Conservation (phyloP, 2,888 invertebrate species). For the Stenodera caucasica region DNA sequence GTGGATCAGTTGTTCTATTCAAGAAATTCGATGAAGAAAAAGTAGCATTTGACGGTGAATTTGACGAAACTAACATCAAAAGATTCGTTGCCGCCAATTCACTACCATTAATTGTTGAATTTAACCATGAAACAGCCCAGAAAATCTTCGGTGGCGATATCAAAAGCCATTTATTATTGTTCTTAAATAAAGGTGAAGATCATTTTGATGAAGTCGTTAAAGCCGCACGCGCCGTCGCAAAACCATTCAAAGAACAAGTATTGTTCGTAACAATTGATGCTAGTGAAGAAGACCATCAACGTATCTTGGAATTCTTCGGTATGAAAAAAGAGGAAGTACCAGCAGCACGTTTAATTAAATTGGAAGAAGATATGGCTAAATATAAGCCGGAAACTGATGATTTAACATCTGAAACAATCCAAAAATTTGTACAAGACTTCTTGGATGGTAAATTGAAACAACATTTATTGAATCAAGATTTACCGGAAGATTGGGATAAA, state of each 20-base stretch:
- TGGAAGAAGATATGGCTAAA: constrained; percentile 97
- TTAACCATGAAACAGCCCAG: constrained; percentile 96
- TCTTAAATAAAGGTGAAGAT: constrained; percentile 88
- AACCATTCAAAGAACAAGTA: constrained; percentile 87
- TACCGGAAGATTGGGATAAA: constrained; percentile 84
- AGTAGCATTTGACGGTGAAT: constrained; percentile 71
- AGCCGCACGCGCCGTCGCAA: constrained; percentile 80
- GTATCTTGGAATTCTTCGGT: constrained; percentile 99
- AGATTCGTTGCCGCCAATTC: constrained; percentile 83
- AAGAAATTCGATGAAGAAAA: constrained; percentile 93
- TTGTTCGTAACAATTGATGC: constrained; percentile 95
- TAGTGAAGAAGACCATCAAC: constrained; percentile 92
- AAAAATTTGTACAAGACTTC: constrained; percentile 81
- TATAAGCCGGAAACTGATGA: constrained; percentile 84
- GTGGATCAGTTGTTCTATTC: constrained; percentile 82
- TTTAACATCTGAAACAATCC: constrained; percentile 83
- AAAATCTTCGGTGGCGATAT: constrained; percentile 98
- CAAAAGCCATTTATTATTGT: constrained; percentile 94
- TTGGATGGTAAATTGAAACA: constrained; percentile 82
- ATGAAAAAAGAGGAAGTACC: constrained; percentile 87
- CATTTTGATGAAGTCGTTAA: constrained; percentile 79
- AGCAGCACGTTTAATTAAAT: constrained; percentile 85
- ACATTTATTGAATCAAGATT: constrained; percentile 91
- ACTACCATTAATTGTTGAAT: constrained; percentile 90
- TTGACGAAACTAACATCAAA: constrained; percentile 69